Conservation (phyloP, 2,888 invertebrate genomes). For the Dorcus parallelipipedus region DNA sequence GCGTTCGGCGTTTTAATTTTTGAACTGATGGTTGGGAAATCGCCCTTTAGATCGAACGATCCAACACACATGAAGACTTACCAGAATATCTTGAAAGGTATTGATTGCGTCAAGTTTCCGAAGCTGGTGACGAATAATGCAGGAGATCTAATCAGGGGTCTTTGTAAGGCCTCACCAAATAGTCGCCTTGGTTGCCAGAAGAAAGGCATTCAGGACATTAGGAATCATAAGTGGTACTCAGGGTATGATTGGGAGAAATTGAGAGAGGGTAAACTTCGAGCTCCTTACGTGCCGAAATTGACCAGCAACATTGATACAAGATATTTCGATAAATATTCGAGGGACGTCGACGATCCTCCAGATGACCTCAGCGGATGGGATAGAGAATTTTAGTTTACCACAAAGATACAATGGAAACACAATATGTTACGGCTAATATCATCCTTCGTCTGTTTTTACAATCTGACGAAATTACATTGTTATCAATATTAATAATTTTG, state of each 20-base stretch:
- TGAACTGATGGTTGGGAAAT: slow-evolving; percentile 80
- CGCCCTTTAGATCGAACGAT: slow-evolving; percentile 73
- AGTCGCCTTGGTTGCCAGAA: slow-evolving; percentile 86
- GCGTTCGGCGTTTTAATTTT: slow-evolving; percentile 83
- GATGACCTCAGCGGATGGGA: slow-evolving; percentile 92
- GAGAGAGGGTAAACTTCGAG: slow-evolving; percentile 61
- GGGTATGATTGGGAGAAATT: slow-evolving; percentile 88
- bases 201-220: slow-evolving; percentile 79
- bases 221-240: slow-evolving; percentile 86
- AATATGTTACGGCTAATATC: no score
- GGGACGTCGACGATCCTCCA: slow-evolving; percentile 73
- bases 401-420: no score
- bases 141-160: slow-evolving; percentile 76
- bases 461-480: no score
- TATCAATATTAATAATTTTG: no score
- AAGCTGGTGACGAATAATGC: slow-evolving; percentile 71
- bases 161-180: slow-evolving; percentile 77
- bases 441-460: no score
- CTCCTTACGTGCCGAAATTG: slow-evolving; percentile 70
- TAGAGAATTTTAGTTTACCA: slow-evolving; percentile 64
- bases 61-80: slow-evolving; percentile 93
- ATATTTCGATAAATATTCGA: slow-evolving; percentile 84
- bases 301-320: slow-evolving; percentile 65
- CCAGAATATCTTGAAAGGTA: slow-evolving; percentile 86
- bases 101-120: slow-evolving; percentile 80